Evolutionary conservation across 2,113 vertebrate species (phyloP), one percentile per base, ranked within the genome.

Genomic region (Nothoprocta pentlandii): DNA sequence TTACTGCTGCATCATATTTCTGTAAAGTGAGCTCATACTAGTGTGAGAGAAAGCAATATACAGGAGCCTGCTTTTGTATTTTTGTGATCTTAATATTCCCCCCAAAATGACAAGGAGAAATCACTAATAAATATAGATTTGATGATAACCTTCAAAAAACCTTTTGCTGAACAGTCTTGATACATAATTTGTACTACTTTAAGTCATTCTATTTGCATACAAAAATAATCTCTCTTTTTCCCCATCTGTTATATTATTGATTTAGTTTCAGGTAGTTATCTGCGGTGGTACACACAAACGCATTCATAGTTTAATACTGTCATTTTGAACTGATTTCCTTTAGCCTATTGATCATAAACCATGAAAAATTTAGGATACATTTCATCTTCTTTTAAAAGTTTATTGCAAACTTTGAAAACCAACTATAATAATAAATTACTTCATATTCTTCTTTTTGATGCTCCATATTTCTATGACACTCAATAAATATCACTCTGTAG

Each of bases 221-320:
- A 77, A 89, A 93, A 93, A 96, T 94, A 93, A 92, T 92, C 80
- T 95, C 75, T 85, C 80, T 82, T 84, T 95, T 86, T 10, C 80
- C 54, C 90, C 93, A 94, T 96, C 91, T 96, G 91, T 93, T 96
- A 20, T 34, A 22, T 85, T 95, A 96, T 94, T 96, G 95, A 97
- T 96, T 92, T 96, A 91, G 39, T 51, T 95, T 91, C 86, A 94
- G 95, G 83, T 97, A 94, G 89, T 90, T 95, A 88, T 95, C 93
- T 94, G 86, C 75, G 89, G 54, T 82, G 70, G 67, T 91, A 78
- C 91, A 95, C 83, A 80, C 68, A 94, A 94, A 85, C 64, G 58
- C 87, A 79, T 95, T 94, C 66, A 23, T 88, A 93, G 89, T 84
- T 93, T 93, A 95, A 95, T 92, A 77, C 80, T 94, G 83, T 93